Evolutionary conservation across 2,888 invertebrate species (phyloP).

Genomic region (Cyclophora punctaria): DNA sequence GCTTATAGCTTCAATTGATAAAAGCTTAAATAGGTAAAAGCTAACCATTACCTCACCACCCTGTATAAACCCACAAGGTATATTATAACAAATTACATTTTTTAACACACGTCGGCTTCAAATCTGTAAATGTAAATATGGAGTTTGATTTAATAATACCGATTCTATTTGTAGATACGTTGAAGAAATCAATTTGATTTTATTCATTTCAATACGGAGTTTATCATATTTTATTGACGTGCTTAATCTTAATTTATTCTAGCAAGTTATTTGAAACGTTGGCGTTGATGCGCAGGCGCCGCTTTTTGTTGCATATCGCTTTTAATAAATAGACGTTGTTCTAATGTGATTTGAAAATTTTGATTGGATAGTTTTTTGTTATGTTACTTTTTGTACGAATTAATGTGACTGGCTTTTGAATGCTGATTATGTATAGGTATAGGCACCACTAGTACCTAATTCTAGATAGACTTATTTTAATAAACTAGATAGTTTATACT

Average conservation of each 20-base stretch:
- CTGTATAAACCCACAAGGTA: conserved; percentile 36
- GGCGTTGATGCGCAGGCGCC: conserved; percentile 9
- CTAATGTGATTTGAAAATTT: background rate
- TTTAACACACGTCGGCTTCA: conserved; percentile 35
- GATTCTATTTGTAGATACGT: conserved; percentile 20
- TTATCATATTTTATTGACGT: conserved; percentile 16
- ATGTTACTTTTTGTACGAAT: too few species aligned
- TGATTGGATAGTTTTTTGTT: too few species aligned
- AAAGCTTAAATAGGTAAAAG: too few species aligned
- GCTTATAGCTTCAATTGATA: too few species aligned
- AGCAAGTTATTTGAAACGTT: conserved; percentile 12
- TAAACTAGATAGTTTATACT: too few species aligned
- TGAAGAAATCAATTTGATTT: conserved; percentile 33
- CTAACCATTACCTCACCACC: too few species aligned
- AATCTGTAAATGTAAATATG: conserved; percentile 63
- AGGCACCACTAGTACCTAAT: too few species aligned
- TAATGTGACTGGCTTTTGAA: too few species aligned
- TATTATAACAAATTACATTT: conserved; percentile 62
- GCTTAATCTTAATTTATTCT: conserved; percentile 14
- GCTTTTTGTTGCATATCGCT: conserved; percentile 3
- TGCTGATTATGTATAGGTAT: too few species aligned
- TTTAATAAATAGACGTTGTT: background rate
- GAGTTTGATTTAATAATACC: conserved; percentile 60
- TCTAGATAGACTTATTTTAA: too few species aligned
- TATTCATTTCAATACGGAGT: conserved; percentile 40